These are phyloP conservation scores for Lasioglossum marginatum DNA, from an alignment of 2,888 invertebrate genomes.

Conservation along the genomic window DNA sequence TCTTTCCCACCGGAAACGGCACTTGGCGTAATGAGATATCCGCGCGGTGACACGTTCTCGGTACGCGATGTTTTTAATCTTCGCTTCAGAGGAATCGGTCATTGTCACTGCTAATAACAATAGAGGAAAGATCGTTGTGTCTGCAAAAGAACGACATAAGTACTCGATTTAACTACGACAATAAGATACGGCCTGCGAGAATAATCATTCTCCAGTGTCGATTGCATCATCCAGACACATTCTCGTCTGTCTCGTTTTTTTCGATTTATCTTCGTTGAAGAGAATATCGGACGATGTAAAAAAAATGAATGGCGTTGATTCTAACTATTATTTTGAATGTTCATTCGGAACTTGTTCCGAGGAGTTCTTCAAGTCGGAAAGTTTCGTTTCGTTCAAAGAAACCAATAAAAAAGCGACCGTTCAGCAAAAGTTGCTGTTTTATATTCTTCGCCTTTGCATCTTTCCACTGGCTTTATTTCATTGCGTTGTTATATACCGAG, in stretches of 20 bases:
- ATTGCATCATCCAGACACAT: not conserved
- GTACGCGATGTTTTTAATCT: slow-evolving; percentile 36
- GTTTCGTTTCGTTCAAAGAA: not conserved
- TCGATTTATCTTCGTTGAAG: not conserved
- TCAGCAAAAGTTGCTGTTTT: not conserved
- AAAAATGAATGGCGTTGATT: not conserved
- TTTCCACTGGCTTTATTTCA: not conserved
- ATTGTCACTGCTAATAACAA: not conserved
- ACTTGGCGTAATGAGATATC: slow-evolving; percentile 62
- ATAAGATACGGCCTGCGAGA: not conserved
- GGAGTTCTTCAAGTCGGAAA: not conserved
- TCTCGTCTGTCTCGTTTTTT: not conserved
- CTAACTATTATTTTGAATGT: not conserved
- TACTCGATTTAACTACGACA: not conserved
- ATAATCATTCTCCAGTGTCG: not conserved
- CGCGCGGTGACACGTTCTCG: slow-evolving; percentile 23
- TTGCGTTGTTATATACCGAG: not conserved
- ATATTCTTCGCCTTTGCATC: not conserved
- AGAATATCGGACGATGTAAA: not conserved
- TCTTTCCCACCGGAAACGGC: slow-evolving; percentile 56
- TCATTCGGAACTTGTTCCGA: not conserved
- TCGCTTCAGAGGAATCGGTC: not conserved
- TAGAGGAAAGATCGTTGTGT: not conserved
- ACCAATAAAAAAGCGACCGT: not conserved
- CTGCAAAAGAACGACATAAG: not conserved